Percentiles rank a stretch among this genome's conserved stretches.
These are phyloP conservation scores for Tragopan temminckii DNA, from an alignment of 2,797 vertebrate species.

Conservation along the genomic window DNA sequence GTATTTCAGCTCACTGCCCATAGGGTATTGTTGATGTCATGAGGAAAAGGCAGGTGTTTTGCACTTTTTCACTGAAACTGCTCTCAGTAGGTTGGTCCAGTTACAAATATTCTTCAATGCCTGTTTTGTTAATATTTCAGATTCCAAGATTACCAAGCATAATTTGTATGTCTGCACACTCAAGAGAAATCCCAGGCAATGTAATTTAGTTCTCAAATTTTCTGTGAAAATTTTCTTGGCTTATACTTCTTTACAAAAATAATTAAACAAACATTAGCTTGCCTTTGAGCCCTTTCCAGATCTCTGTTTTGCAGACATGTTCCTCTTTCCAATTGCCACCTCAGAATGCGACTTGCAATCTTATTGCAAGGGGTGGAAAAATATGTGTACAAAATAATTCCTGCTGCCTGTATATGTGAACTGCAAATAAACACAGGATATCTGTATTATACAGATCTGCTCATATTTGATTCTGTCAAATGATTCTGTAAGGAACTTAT, in stretches of 20 bases:
- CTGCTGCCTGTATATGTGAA: background rate
- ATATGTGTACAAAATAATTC: background rate
- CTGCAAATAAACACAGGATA: background rate
- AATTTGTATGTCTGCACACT: background rate
- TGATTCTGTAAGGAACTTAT: background rate
- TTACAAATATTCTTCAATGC: background rate
- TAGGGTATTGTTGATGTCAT: constrained; percentile 2
- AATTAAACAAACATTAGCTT: background rate
- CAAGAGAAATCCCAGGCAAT: background rate
- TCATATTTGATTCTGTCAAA: background rate
- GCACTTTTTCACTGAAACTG: background rate
- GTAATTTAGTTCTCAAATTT: constrained; percentile 16
- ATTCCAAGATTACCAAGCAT: background rate
- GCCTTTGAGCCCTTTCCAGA: constrained; percentile 9
- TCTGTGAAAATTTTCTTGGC: background rate
- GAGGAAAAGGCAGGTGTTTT: constrained; percentile 46
- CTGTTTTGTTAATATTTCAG: background rate
- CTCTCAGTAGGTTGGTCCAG: background rate
- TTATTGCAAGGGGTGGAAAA: background rate
- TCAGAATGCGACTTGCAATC: constrained; percentile 1
- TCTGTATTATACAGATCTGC: background rate
- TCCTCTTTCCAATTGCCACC: constrained; percentile 2
- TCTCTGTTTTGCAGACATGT: background rate
- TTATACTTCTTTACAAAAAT: background rate
- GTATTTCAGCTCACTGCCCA: constrained; percentile 36